Conservation (phyloP, 1,140 invertebrate species). For the Maconellicoccus hirsutus region DNA sequence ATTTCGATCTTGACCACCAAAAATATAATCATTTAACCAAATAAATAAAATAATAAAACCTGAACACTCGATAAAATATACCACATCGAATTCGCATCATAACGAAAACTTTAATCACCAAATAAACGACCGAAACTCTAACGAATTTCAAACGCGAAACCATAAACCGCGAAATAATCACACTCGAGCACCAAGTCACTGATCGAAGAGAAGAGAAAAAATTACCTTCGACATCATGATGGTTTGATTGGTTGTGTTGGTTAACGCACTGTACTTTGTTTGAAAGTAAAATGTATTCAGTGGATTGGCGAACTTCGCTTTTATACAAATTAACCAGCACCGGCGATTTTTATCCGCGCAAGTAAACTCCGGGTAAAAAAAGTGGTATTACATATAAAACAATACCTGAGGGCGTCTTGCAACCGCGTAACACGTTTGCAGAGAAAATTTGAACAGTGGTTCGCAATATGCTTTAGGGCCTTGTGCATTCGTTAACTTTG, state of each 20-base stretch:
- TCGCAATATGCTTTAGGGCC: not conserved
- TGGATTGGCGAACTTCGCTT: constrained; percentile 6
- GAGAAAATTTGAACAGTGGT: constrained; percentile 2
- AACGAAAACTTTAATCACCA: not conserved
- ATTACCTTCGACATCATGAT: not conserved
- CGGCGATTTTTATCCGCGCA: not conserved
- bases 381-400: not conserved
- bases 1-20: too few relatives aligned
- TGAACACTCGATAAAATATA: too few relatives aligned
- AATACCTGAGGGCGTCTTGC: constrained; percentile 2
- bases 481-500: too few relatives aligned
- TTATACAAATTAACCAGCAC: constrained; percentile 4
- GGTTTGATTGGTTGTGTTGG: not conserved
- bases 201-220: not conserved
- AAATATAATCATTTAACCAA: too few relatives aligned
- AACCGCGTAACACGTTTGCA: not conserved
- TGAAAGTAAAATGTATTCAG: not conserved
- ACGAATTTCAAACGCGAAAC: not conserved
- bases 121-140: not conserved
- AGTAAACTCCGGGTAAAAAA: not conserved
- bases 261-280: not conserved
- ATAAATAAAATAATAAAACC: too few relatives aligned
- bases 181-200: not conserved
- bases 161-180: not conserved
- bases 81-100: too few relatives aligned